Percentiles rank a stretch among this genome's conserved stretches.
Evolutionary conservation across 1,140 invertebrate genomes (phyloP).

Genomic region (Drosophila obscura): DNA sequence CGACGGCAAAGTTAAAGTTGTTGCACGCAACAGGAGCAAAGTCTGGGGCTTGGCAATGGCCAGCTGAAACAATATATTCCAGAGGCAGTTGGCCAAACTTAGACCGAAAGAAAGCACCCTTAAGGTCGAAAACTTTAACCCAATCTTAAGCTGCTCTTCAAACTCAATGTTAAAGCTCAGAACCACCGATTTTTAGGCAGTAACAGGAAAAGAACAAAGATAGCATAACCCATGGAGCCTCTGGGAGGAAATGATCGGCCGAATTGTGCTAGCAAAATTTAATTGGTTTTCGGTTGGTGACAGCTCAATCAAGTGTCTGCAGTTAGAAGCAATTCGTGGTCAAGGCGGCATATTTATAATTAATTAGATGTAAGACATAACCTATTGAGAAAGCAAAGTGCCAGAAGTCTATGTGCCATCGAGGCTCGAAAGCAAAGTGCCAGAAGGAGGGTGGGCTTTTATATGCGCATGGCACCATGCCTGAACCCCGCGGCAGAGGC

Average conservation of each 20-base stretch:
- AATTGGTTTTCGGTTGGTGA: background rate
- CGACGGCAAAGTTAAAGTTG: constrained; percentile 39
- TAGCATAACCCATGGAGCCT: too few species aligned
- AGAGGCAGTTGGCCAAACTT: constrained; percentile 1
- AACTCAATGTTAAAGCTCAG: too few species aligned
- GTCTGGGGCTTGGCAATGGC: constrained; percentile 6
- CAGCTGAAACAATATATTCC: constrained; percentile 57
- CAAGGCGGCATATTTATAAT: constrained; percentile 64
- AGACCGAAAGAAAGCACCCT: constrained; percentile 9
- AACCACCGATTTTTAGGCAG: too few species aligned
- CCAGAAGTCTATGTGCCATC: constrained; percentile 41
- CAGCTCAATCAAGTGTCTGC: constrained; percentile 1
- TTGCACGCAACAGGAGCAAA: constrained; percentile 27
- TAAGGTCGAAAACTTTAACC: constrained; percentile 22
- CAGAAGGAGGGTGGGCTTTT: too few species aligned
- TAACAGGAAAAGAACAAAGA: too few species aligned
- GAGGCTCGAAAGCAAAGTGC: too few species aligned
- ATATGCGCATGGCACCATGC: too few species aligned
- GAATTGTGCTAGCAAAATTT: background rate
- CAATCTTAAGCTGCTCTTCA: background rate
- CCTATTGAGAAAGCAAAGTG: constrained; percentile 45
- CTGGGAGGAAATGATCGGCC: too few species aligned
- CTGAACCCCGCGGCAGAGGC: too few species aligned
- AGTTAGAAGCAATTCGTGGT: constrained; percentile 3
- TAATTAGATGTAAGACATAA: constrained; percentile 65